A percentile compares a stretch with the other conserved stretches of the same genome.
Conservation (phyloP, 2,113 vertebrate genomes). For the Neodontobutis hainanensis region DNA sequence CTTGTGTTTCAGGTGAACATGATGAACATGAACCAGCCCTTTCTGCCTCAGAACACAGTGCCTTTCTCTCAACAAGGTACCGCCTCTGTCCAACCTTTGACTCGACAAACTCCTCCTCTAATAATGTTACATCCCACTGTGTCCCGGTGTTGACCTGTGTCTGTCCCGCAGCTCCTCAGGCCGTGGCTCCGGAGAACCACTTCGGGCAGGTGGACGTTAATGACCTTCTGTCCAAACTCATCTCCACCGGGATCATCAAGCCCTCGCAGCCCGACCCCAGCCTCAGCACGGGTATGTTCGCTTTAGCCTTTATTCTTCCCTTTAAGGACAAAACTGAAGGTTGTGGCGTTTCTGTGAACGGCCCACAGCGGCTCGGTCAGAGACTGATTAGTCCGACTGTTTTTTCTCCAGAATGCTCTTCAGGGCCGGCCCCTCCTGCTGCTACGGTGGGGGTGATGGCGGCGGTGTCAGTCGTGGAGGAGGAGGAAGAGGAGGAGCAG, state of each 20-base stretch:
- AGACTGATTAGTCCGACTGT: too few relatives aligned
- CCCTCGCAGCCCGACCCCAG: constrained; percentile 78
- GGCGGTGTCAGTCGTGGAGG: constrained; percentile 69
- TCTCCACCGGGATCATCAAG: constrained; percentile 90
- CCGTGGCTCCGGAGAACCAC: constrained; percentile 85
- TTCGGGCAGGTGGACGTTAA: constrained; percentile 96
- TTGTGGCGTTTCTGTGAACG: too few relatives aligned
- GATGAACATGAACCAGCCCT: constrained; percentile 77
- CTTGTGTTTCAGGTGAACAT: constrained; percentile 61
- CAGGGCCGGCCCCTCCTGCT: constrained; percentile 40
- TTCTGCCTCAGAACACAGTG: constrained; percentile 83
- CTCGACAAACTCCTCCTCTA: background rate
- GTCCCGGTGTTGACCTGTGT: background rate
- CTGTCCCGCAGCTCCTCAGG: constrained; percentile 51
- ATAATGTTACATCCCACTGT: background rate
- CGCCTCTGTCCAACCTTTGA: constrained; percentile 1
- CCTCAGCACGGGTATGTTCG: constrained; percentile 66
- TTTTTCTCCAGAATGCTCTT: constrained; percentile 18
- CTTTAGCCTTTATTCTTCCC: too few relatives aligned
- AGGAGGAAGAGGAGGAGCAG: constrained; percentile 85
- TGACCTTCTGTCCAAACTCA: constrained; percentile 91
- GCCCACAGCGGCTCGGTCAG: too few relatives aligned
- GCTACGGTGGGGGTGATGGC: constrained; percentile 67
- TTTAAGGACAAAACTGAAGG: too few relatives aligned
- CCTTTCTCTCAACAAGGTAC: constrained; percentile 85